Base-by-base conservation (phyloP, 2,113 vertebrate species). In the Caranx ignobilis region DNA sequence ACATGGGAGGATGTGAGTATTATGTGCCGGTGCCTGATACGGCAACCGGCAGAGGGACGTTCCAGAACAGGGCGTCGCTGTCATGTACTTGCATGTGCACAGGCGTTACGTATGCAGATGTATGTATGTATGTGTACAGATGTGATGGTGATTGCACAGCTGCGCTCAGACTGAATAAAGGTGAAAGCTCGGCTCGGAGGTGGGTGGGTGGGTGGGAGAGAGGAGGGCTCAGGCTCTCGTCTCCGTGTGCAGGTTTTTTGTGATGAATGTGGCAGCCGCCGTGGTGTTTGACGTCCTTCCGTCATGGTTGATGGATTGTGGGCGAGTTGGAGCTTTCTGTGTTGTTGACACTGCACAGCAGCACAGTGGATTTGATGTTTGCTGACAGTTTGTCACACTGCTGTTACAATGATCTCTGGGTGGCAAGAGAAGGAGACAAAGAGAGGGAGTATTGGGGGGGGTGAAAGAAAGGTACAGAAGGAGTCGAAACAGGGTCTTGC, bases 371-470 rank as follows among this genome's bases (percentile, higher is more conserved):
- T 90, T 84, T 88, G 88, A 88, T 89, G 69, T 88, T 71, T 85
- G 74, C 81, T 90, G 92, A 88, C 87, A 88, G 71, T 76, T 83
- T 83, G 83, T 86, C 86, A 87, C 76, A 66, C 60, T 64, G 71
- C 70, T 77, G 68, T 79, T 73, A 85, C 68, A 77, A 79, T 84
- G 75, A 78, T 82, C 71, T 77, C 64, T 76, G 55, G 41, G 55
- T 75, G 32, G 48, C 64, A 67, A 76, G 41, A 37, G 32, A 66
- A 26, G 26, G 54, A 19, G 26, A 26, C 26, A 26, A 2, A 26
- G 26, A 26, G 26, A 26, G 26, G 26, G 26, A 26, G 26, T 26
- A 26, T 26, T 26, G 26, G 26, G 19, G 18, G 11, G 8, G 0
- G 21, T 32, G 47, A 37, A 70, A 57, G 39, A 82, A 48, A 77